phyloP scores from a whole-genome alignment of 1,140 invertebrate species.

The Meloidogyne chitwoodi region DNA sequence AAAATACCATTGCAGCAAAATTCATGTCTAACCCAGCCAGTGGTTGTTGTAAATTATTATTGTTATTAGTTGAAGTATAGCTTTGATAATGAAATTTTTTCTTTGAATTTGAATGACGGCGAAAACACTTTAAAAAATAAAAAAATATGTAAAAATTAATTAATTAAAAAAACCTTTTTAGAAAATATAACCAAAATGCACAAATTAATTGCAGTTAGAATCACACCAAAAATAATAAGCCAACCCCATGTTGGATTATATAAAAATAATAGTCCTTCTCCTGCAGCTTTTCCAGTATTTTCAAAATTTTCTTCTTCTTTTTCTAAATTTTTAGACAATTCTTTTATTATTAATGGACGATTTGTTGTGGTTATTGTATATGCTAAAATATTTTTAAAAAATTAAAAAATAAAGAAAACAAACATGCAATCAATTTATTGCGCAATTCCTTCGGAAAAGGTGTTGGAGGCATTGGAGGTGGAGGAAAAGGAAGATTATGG shows the following conservation, averaged over 20 bases:
- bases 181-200: conserved; percentile 33
- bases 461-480: conserved; percentile 53
- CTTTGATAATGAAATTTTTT: conserved; percentile 56
- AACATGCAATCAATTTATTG: background rate
- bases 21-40: conserved; percentile 5
- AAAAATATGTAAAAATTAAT: background rate
- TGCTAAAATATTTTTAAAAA: background rate
- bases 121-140: conserved; percentile 36
- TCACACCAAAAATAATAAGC: conserved; percentile 24
- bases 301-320: background rate
- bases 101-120: conserved; percentile 33
- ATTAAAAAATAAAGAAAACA: background rate
- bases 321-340: background rate
- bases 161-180: conserved; percentile 30
- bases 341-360: background rate
- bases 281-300: background rate
- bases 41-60: background rate
- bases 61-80: conserved; percentile 32
- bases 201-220: conserved; percentile 34
- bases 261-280: background rate
- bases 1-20: conserved; percentile 1
- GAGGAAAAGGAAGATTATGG: conserved; percentile 59
- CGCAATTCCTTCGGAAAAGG: conserved; percentile 38
- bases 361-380: conserved; percentile 2
- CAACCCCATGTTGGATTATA: conserved; percentile 25